phyloP scores from a whole-genome alignment of 2,113 vertebrate genomes.

The Xyrauchen texanus region DNA sequence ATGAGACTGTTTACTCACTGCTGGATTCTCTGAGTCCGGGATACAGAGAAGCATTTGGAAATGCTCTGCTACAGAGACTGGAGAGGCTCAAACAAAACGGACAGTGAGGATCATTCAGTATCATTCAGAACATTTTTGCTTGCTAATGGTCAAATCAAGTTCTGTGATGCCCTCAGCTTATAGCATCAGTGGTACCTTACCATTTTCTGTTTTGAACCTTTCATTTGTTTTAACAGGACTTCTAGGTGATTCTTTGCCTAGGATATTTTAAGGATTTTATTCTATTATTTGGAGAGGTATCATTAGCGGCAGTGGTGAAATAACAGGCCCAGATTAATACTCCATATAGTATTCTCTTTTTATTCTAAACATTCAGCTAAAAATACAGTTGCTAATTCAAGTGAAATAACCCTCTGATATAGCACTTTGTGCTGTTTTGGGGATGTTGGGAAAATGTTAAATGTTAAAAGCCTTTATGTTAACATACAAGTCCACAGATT shows the following conservation, averaged over 20 bases:
- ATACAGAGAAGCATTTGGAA: constrained; percentile 95
- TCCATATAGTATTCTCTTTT: not conserved
- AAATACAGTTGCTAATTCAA: too few species aligned
- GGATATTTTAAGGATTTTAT: not conserved
- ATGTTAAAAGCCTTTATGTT: not conserved
- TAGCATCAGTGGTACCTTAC: constrained; percentile 24
- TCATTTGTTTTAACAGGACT: constrained; percentile 51
- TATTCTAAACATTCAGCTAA: too few species aligned
- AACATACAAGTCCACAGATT: not conserved
- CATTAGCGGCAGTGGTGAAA: not conserved
- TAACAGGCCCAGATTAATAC: not conserved
- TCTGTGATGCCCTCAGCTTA: constrained; percentile 41
- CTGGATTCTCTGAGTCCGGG: constrained; percentile 93
- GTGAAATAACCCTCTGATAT: too few species aligned
- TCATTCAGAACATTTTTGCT: constrained; percentile 25
- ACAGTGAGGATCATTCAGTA: constrained; percentile 72
- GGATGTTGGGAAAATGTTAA: too few species aligned
- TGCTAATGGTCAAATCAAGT: constrained; percentile 1
- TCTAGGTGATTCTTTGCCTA: constrained; percentile 4
- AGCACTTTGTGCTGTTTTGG: too few species aligned
- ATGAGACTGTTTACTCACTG: constrained; percentile 95
- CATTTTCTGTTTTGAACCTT: constrained; percentile 35
- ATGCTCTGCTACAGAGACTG: constrained; percentile 89
- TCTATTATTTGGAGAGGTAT: constrained; percentile 5
- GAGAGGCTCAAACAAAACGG: constrained; percentile 87